Conservation (phyloP, 2,888 invertebrate species). For the Leucophenga maculata region DNA sequence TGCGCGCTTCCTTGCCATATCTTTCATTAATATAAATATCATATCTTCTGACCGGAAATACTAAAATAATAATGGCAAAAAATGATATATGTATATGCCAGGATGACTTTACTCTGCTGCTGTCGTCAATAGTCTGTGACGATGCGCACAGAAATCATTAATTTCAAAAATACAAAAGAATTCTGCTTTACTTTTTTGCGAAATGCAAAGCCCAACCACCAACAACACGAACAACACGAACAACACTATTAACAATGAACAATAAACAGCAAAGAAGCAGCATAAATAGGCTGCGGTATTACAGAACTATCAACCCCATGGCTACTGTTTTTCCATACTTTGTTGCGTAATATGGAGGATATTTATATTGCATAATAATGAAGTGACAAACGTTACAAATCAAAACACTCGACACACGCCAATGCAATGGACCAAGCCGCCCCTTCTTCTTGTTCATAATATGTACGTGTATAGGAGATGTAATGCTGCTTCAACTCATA, state of each 20-base stretch:
- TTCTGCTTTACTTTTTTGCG: constrained; percentile 13
- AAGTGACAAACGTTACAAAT: constrained; percentile 72
- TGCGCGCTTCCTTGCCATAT: too few relatives aligned
- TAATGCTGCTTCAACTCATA: constrained; percentile 30
- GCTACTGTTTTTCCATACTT: not conserved
- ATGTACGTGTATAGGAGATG: not conserved
- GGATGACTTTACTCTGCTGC: too few relatives aligned
- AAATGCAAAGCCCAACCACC: too few relatives aligned
- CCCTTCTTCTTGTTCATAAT: not conserved
- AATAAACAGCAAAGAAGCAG: too few relatives aligned
- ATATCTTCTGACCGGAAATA: constrained; percentile 15
- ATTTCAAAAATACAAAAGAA: not conserved
- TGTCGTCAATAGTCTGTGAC: not conserved
- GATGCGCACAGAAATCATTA: constrained; percentile 6
- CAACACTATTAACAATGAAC: too few relatives aligned
- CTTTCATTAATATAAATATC: too few relatives aligned
- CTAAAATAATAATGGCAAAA: constrained; percentile 4
- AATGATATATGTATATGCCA: not conserved
- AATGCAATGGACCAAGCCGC: constrained; percentile 20
- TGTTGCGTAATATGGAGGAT: constrained; percentile 44
- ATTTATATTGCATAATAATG: constrained; percentile 71
- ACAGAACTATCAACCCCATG: too few relatives aligned
- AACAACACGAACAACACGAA: too few relatives aligned
- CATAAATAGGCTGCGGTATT: too few relatives aligned
- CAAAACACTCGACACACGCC: constrained; percentile 70